A percentile compares a stretch with the other conserved stretches of the same genome.
Evolutionary conservation across 1,140 invertebrate genomes (phyloP).

Genomic region (Copidosoma floridanum): DNA sequence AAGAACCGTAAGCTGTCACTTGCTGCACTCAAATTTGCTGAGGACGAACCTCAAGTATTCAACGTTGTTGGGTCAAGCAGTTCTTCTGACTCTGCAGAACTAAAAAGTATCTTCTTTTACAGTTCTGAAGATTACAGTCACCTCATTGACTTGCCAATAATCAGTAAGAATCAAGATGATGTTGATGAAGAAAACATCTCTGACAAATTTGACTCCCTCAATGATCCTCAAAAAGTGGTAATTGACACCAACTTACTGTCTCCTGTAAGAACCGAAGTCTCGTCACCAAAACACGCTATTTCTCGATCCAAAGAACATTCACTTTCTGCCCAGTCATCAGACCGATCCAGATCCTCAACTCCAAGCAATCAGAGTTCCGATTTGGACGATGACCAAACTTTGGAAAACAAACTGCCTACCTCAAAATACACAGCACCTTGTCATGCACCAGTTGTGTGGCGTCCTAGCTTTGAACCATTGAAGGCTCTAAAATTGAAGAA

Average conservation of each 20-base stretch:
- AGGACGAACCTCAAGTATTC: background rate
- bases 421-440: conserved; percentile 44
- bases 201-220: no score
- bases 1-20: background rate
- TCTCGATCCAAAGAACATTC: background rate
- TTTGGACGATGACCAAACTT: conserved; percentile 30
- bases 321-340: conserved; percentile 27
- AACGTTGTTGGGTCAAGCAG: background rate
- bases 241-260: background rate
- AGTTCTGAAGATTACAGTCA: no score
- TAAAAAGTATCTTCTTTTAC: no score
- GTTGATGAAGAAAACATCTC: no score
- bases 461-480: conserved; percentile 46
- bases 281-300: background rate
- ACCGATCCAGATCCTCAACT: conserved; percentile 22
- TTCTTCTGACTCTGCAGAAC: background rate
- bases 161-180: no score
- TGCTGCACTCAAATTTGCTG: background rate
- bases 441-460: conserved; percentile 41
- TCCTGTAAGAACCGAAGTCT: background rate
- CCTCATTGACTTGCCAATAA: no score
- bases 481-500: conserved; percentile 41
- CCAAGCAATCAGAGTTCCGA: conserved; percentile 34
- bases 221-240: no score
- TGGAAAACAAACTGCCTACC: conserved; percentile 28